A percentile compares a stretch with the other conserved stretches of the same genome.
phyloP scores from a whole-genome alignment of 2,797 vertebrate genomes.

The Sternotherus odoratus region DNA sequence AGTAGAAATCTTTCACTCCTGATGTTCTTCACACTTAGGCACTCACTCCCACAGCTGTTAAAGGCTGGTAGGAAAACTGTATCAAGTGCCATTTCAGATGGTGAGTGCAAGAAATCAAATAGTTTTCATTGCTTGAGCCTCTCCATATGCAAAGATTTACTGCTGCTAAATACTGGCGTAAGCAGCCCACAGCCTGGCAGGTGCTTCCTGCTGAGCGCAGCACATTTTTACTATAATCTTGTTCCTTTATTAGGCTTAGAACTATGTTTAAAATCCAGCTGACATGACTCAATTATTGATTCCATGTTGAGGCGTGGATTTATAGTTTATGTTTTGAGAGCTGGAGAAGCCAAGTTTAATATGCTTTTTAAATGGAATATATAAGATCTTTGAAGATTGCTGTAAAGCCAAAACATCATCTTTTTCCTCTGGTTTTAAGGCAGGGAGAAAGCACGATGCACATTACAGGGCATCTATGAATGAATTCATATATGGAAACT shows the following conservation, averaged over 20 bases:
- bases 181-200: slow-evolving; percentile 1
- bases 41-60: not conserved
- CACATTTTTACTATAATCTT: slow-evolving; percentile 33
- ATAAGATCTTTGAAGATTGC: not conserved
- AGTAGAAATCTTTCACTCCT: not conserved
- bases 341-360: not conserved
- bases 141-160: slow-evolving; percentile 2
- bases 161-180: not conserved
- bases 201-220: slow-evolving; percentile 26
- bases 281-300: not conserved
- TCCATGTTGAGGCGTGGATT: not conserved
- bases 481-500: not conserved
- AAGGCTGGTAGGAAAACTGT: not conserved
- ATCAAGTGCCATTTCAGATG: not conserved
- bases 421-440: not conserved
- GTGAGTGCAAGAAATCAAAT: not conserved
- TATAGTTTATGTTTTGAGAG: slow-evolving; percentile 24
- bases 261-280: slow-evolving; percentile 34
- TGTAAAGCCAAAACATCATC: not conserved
- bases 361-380: not conserved
- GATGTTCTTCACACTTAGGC: not conserved
- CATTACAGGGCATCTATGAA: not conserved
- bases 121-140: slow-evolving; percentile 3
- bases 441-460: not conserved
- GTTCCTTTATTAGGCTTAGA: slow-evolving; percentile 32